phyloP scores from a whole-genome alignment of 2,888 invertebrate species.

The Omphaloscelis lunosa region DNA sequence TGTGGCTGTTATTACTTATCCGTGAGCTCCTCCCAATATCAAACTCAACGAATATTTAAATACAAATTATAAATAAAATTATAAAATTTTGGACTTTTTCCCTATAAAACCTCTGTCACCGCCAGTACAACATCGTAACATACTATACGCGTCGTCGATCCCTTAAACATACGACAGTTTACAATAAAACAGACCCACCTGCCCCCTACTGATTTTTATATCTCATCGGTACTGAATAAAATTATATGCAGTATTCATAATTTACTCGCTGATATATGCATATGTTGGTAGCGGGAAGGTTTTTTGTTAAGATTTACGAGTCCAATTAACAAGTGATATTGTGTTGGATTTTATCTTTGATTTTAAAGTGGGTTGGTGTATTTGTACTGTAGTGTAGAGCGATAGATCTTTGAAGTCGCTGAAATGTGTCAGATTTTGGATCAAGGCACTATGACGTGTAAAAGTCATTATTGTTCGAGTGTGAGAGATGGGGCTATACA shows the following conservation, averaged over 20 bases:
- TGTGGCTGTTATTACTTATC: too few species aligned
- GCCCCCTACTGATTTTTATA: constrained; percentile 89
- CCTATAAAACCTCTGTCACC: constrained; percentile 35
- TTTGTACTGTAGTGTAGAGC: constrained; percentile 9
- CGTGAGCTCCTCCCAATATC: too few species aligned
- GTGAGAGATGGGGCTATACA: neutral
- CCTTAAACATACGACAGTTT: constrained; percentile 71
- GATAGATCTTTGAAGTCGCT: neutral
- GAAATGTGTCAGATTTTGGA: neutral
- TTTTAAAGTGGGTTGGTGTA: constrained; percentile 45
- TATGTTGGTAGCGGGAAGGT: constrained; percentile 73
- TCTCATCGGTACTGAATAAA: constrained; percentile 86
- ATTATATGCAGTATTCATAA: constrained; percentile 86
- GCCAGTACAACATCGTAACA: constrained; percentile 60
- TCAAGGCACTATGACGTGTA: neutral
- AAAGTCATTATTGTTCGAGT: neutral
- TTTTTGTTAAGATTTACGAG: constrained; percentile 69
- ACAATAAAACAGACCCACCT: constrained; percentile 81
- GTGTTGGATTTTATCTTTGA: constrained; percentile 60
- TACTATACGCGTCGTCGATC: constrained; percentile 77
- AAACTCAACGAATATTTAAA: too few species aligned
- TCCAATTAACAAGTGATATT: constrained; percentile 62
- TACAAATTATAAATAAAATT: too few species aligned
- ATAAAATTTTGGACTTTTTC: neutral
- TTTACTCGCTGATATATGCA: constrained; percentile 85